These are phyloP conservation scores for Echinometra lucunter DNA, from an alignment of 53 echinoderm and acorn worm genomes.

Conservation along the genomic window DNA sequence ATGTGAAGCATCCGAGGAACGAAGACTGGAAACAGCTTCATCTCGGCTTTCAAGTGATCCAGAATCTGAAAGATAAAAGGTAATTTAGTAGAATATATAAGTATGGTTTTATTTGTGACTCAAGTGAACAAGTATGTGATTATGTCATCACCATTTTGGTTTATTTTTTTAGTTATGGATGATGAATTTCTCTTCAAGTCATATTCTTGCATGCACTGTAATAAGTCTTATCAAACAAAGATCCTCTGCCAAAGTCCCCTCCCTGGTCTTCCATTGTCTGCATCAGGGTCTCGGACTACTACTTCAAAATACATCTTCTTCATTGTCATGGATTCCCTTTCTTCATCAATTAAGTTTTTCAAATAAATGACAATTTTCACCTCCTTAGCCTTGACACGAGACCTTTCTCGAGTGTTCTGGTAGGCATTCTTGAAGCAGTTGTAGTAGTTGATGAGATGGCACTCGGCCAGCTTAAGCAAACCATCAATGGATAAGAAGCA, in stretches of 20 bases:
- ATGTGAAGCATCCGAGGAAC: slow-evolving; percentile 79
- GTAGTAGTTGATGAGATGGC: slow-evolving; percentile 77
- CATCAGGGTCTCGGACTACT: too few species aligned
- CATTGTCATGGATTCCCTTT: neutral
- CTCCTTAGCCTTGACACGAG: slow-evolving; percentile 64
- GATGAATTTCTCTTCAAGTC: too few species aligned
- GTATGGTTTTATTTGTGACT: neutral
- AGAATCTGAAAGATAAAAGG: slow-evolving; percentile 72
- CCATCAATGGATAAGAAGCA: slow-evolving; percentile 71
- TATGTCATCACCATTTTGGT: too few species aligned
- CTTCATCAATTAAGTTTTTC: neutral
- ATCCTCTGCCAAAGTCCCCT: too few species aligned
- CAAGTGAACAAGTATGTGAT: too few species aligned
- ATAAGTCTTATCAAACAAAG: too few species aligned
- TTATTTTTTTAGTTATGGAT: too few species aligned
- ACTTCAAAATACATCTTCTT: neutral
- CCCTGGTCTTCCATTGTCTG: too few species aligned
- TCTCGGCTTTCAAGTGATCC: slow-evolving; percentile 62
- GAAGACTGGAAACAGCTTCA: slow-evolving; percentile 76
- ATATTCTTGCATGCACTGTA: too few species aligned
- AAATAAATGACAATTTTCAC: neutral
- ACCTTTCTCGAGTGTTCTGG: slow-evolving; percentile 50
- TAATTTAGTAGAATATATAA: neutral
- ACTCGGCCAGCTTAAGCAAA: slow-evolving; percentile 77
- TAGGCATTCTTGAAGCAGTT: slow-evolving; percentile 58